Evolutionary conservation across 2,797 vertebrate genomes (phyloP), one percentile per base, ranked within the genome.

Genomic region (Gouania willdenowi): DNA sequence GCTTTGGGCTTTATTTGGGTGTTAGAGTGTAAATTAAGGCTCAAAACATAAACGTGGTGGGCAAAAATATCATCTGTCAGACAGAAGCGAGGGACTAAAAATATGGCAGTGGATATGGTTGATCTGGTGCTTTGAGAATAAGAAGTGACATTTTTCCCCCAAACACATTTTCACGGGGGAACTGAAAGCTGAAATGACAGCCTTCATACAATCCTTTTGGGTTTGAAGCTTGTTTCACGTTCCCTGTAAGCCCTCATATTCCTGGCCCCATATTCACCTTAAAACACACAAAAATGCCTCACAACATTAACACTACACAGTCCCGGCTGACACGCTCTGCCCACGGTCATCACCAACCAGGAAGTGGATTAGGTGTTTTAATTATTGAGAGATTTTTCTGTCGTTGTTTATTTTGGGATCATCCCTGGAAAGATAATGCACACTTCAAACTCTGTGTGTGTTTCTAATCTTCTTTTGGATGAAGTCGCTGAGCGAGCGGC

Each of bases 341-440:
- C 71, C 77, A 76, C 77, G 79, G 67, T 69, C 74, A 71, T 53
- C 75, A 54, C 53, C 57, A 70, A 79, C 50, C 75, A 73, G 75
- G 73, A 81, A 79, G 71, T 82, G 78, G 82, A 85, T 81, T 83
- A 85, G 64, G 37, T 31, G 25, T 66, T 82, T 78, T 70, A 80
- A 79, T 79, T 83, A 78, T 78, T 75, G 71, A 70, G 69, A 80
- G 72, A 77, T 79, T 82, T 79, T 0, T 8, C 45, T 36, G 54
- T 69, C 61, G 59, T 72, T 68, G 62, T 79, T 81, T 81, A 81
- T 81, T 81, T 81, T 51, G 38, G 76, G 76, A 73, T 81, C 71
- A 82, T 82, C 74, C 82, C 74, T 79, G 62, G 70, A 80, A 78
- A 79, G 73, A 82, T 70, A 68, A 75, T 47, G 54, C 66, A 64